Evolutionary conservation across 2,888 invertebrate genomes (phyloP).

Genomic region (Dendrolimus houi): DNA sequence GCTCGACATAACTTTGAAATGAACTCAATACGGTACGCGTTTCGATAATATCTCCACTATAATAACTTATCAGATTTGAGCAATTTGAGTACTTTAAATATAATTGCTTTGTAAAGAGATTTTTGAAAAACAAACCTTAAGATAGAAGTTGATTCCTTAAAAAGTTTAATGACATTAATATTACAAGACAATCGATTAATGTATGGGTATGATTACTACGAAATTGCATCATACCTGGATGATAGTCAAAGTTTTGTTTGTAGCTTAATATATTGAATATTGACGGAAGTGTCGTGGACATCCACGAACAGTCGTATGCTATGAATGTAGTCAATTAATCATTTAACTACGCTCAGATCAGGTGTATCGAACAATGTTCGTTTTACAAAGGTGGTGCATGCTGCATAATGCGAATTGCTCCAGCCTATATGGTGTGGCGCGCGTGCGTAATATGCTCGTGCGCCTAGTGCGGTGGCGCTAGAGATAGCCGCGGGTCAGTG

Average conservation of each 20-base stretch:
- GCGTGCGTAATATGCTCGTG: conserved; percentile 51
- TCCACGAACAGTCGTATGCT: background rate
- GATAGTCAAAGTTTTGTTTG: too few relatives aligned
- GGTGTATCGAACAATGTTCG: background rate
- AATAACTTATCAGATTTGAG: background rate
- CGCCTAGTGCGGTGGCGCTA: conserved; percentile 50
- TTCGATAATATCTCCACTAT: background rate
- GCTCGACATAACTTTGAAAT: conserved; percentile 25
- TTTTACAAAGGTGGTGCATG: background rate
- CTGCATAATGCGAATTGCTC: background rate
- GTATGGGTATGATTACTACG: background rate
- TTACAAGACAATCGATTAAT: background rate
- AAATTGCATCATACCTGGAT: too few relatives aligned
- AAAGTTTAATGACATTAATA: background rate
- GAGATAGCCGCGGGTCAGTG: conserved; percentile 70
- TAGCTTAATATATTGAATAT: too few relatives aligned
- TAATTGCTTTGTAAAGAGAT: background rate
- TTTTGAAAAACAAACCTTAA: background rate
- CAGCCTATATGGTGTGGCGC: conserved; percentile 6
- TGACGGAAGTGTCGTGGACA: too few relatives aligned
- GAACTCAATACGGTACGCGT: conserved; percentile 1
- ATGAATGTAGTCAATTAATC: background rate
- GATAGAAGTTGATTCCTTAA: background rate
- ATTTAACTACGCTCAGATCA: background rate
- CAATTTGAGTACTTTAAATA: background rate